These are phyloP conservation scores for Neosilurus mollespiculum DNA, from an alignment of 2,797 vertebrate genomes.

Conservation along the genomic window DNA sequence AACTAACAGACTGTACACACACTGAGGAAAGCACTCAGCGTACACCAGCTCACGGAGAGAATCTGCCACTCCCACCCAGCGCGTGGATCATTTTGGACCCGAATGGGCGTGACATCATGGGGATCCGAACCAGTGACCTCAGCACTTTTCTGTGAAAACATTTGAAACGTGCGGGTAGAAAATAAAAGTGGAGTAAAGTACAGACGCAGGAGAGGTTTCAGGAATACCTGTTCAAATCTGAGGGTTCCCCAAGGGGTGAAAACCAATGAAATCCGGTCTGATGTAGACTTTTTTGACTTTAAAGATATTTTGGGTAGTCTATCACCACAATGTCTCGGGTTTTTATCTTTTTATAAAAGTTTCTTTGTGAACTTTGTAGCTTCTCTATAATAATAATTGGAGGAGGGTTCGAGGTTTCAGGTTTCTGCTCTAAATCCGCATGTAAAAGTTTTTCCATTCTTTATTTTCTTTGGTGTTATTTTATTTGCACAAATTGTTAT, in stretches of 20 bases:
- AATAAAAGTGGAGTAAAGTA: background rate
- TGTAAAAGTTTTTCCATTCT: background rate
- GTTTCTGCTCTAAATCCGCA: too few species aligned
- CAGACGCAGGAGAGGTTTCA: background rate
- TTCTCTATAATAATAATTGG: background rate
- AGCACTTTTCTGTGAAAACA: background rate
- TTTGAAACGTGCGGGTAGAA: background rate
- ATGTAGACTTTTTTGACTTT: background rate
- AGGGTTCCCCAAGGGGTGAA: background rate
- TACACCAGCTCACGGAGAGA: too few species aligned
- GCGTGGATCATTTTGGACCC: background rate
- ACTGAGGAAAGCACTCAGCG: too few species aligned
- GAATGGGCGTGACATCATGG: background rate
- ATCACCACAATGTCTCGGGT: background rate
- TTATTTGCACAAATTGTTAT: background rate
- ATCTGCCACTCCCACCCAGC: too few species aligned
- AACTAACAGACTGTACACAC: too few species aligned
- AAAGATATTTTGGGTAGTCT: background rate
- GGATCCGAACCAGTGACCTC: background rate
- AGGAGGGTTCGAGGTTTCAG: background rate
- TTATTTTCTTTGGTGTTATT: background rate
- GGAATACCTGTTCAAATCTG: background rate
- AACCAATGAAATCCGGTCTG: too few species aligned
- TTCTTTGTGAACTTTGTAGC: slow-evolving; percentile 1
- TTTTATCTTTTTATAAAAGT: background rate